A percentile compares a stretch with the other conserved stretches of the same genome.
Evolutionary conservation across 2,888 invertebrate species (phyloP).

Genomic region (Tinea semifulvella): DNA sequence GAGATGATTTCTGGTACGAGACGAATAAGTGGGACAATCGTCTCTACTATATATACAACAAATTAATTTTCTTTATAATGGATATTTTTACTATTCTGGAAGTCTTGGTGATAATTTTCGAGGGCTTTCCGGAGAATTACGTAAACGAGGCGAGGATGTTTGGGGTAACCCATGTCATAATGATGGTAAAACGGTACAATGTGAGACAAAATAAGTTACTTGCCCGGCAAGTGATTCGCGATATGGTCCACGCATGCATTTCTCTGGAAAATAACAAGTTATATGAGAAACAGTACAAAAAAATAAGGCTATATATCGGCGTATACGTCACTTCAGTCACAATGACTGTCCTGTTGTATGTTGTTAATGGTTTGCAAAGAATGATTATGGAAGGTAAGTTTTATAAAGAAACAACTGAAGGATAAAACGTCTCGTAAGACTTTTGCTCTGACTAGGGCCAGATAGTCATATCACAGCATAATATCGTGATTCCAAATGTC

Average conservation of each 20-base stretch:
- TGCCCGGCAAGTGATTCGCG: slow-evolving; percentile 35
- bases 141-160: slow-evolving; percentile 46
- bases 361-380: slow-evolving; percentile 8
- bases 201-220: slow-evolving; percentile 35
- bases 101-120: slow-evolving; percentile 39
- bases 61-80: not conserved
- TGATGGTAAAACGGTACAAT: slow-evolving; percentile 43
- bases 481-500: too few relatives aligned
- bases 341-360: not conserved
- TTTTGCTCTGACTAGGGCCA: too few relatives aligned
- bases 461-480: too few relatives aligned
- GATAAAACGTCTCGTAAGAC: too few relatives aligned
- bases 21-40: not conserved
- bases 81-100: slow-evolving; percentile 35
- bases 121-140: slow-evolving; percentile 47
- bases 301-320: not conserved
- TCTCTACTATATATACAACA: not conserved
- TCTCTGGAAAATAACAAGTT: not conserved
- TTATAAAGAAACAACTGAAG: too few relatives aligned
- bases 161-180: slow-evolving; percentile 45
- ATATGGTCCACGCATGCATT: slow-evolving; percentile 38
- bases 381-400: not conserved
- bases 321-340: not conserved
- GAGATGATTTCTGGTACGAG: slow-evolving; percentile 6
- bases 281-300: not conserved